Percentiles rank a stretch among this genome's conserved stretches.
phyloP scores from a whole-genome alignment of 2,113 vertebrate species.

The Ahaetulla prasina region DNA sequence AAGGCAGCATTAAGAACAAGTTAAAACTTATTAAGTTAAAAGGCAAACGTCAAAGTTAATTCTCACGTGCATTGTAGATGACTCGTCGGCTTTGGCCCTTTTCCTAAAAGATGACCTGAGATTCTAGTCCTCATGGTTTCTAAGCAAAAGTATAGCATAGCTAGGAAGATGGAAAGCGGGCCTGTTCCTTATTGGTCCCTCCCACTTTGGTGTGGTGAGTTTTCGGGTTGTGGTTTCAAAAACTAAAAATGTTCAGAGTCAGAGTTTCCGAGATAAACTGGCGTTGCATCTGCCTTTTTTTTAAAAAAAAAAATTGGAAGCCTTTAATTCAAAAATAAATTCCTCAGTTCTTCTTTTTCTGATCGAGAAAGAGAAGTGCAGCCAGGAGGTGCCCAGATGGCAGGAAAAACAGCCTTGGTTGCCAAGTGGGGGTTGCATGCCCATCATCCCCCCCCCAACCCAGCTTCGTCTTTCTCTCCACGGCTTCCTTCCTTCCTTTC shows the following conservation, averaged over 20 bases:
- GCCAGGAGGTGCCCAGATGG: background rate
- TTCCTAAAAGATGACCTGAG: background rate
- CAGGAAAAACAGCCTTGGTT: background rate
- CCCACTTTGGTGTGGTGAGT: background rate
- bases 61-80: background rate
- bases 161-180: background rate
- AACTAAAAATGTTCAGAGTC: background rate
- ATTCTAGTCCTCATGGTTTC: background rate
- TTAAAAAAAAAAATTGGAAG: background rate
- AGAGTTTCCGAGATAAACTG: background rate
- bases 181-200: background rate
- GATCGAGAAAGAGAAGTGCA: background rate
- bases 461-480: background rate
- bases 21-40: background rate
- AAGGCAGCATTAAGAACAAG: background rate
- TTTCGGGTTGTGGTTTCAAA: background rate
- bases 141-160: background rate
- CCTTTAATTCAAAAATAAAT: background rate
- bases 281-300: background rate
- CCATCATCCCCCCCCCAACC: background rate
- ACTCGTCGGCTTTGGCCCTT: background rate
- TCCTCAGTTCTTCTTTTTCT: background rate
- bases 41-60: background rate
- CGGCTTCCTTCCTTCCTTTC: background rate
- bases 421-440: background rate